Evolutionary conservation across 2,797 vertebrate genomes (phyloP).

Genomic region (Melanogrammus aeglefinus): DNA sequence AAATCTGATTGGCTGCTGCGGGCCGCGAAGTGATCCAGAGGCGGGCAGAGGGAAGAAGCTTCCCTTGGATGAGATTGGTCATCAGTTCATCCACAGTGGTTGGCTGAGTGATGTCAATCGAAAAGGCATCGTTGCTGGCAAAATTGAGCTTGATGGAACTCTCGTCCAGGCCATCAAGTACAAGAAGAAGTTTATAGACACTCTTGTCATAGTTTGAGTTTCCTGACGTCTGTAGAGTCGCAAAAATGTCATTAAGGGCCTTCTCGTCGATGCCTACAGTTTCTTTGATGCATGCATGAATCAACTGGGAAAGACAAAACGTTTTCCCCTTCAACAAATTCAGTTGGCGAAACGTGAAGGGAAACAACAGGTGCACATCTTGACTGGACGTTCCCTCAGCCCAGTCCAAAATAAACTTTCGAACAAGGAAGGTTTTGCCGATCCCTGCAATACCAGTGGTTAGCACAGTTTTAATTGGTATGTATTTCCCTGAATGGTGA

Average conservation of each 20-base stretch:
- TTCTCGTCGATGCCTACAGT: background rate
- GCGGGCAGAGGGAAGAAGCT: slow-evolving; percentile 6
- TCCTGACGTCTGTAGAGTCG: slow-evolving; percentile 10
- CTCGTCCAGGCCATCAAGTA: slow-evolving; percentile 9
- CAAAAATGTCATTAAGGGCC: background rate
- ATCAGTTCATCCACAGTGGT: background rate
- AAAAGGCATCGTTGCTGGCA: background rate
- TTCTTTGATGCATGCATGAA: slow-evolving; percentile 6
- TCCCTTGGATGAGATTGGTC: slow-evolving; percentile 8
- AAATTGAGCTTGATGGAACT: background rate
- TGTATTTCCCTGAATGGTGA: background rate
- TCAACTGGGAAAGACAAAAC: background rate
- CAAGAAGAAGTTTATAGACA: slow-evolving; percentile 21
- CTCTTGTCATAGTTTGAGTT: slow-evolving; percentile 31
- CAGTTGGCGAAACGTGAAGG: slow-evolving; percentile 30
- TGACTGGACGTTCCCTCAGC: slow-evolving; percentile 21
- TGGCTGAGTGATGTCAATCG: background rate
- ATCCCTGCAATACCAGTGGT: slow-evolving; percentile 34
- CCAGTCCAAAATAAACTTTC: slow-evolving; percentile 41
- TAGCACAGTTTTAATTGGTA: slow-evolving; percentile 19
- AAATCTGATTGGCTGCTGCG: slow-evolving; percentile 27
- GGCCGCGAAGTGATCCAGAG: slow-evolving; percentile 10
- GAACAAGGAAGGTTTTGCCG: slow-evolving; percentile 26
- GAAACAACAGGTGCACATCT: slow-evolving; percentile 30
- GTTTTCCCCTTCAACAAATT: slow-evolving; percentile 19